Base-by-base conservation (phyloP, 2,888 invertebrate genomes). In the Agonopterix alstromeriana region DNA sequence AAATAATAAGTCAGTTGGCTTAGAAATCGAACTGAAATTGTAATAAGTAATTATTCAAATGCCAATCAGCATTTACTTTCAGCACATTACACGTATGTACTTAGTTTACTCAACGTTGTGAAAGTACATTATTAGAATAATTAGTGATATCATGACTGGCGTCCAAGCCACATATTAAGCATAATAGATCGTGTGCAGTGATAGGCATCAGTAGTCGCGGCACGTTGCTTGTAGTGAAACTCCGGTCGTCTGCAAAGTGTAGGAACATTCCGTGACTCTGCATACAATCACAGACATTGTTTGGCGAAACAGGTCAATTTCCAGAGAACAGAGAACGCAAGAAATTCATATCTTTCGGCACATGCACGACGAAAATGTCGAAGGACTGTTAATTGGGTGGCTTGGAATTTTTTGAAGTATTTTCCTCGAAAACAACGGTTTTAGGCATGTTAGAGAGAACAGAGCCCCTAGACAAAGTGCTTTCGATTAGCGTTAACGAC, bases 201-300 rank as follows among this genome's bases (percentile, higher is more conserved):
- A 48, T 43, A 42, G 42, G 45, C 60, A 68, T 70, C 58, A 57
- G 53, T 52, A 81, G 58, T 74, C 73, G 51, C 43, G 46, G 64
- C 82, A 81, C 82, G 82, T 74, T 66, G 51, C 46, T 48, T 50
- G 62, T 53, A 61, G 81, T 70, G 82, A 82, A 82, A 82, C 70
- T 71, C 27, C 61, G 60, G 57, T 49, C 52, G 55, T 38, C 47
- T 55, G 56, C 58, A 56, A 58, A 59, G 27, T 27, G 27, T 27
- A 27, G 27, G 49, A 49, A 52, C 47, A 54, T 70, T 63, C 72
- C 77, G 73, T 80, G 79, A 74, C 74, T 65, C 66, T 52, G 60
- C 55, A 58, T 73, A 78, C 80, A 81, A 80, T 73, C 60, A 61
- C 53, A 58, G 54, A 60, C 61, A 57, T 68, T 70, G 72, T 79